Evolutionary conservation across 2,888 invertebrate species (phyloP), one percentile per base, ranked within the genome.

Genomic region (Agriopis marginaria): DNA sequence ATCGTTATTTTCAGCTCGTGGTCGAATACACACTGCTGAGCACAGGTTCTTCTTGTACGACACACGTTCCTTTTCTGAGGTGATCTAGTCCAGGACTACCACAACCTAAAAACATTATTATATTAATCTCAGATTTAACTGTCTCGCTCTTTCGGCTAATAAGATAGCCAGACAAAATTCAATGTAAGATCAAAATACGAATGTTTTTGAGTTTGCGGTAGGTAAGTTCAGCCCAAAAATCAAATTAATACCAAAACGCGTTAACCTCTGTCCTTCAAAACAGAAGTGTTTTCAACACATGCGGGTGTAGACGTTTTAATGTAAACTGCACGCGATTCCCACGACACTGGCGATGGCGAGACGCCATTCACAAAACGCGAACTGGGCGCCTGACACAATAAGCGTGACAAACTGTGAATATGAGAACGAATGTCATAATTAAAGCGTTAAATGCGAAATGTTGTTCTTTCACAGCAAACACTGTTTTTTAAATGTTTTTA

Each of bases 251-350:
- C 11, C 12, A 45, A 45, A 45, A 45, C 45, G 23, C 50, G 9
- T 2, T 32, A 32, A 12, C 32, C 11, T 53, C 12, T 39, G 53
- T 53, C 23, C 32, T 53, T 39, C 32, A 53, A 2, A 11, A 12
- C 8, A 8, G 8, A 14, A 23, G 47, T 68, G 78, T 79, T 77
- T 82, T 75, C 82, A 78, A 82, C 80, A 80, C 77, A 84, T 84
- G 82, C 81, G 80, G 81, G 79, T 79, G 74, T 70, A 76, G 66
- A 75, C 60, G 73, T 60, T 64, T 45, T 64, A 58, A 66, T 54
- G 72, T 74, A 78, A 77, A 80, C 79, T 68, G 72, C 74, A 81
- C 79, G 77, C 76, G 68, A 81, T 89, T 89, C 89, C 80, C 90
- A 90, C 88, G 87, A 75, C 67, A 39, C 61, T 45, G 70, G 45